Conservation (phyloP, 2,888 invertebrate species). For the Trisateles emortualis region DNA sequence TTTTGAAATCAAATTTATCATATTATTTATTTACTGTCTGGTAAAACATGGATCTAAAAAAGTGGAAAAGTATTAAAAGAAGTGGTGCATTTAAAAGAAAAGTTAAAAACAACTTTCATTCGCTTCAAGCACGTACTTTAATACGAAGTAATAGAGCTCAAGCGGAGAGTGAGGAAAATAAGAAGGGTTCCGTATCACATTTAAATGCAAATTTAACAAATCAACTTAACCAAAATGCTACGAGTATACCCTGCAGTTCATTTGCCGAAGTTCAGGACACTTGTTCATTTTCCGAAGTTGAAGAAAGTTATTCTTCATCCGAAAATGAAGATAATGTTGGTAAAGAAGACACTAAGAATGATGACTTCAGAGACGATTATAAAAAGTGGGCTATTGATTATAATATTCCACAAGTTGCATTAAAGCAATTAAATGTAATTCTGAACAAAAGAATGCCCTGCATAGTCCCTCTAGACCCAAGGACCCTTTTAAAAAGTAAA, state of each 20-base stretch:
- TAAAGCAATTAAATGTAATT: constrained; percentile 1
- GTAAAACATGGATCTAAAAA: constrained; percentile 2
- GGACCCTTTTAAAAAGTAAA: constrained; percentile 4
- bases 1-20: not conserved
- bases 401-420: constrained; percentile 1
- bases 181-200: not conserved
- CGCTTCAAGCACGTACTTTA: constrained; percentile 5
- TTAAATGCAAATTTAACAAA: not conserved
- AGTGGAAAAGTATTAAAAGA: constrained; percentile 6
- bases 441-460: constrained; percentile 7
- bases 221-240: too few species aligned
- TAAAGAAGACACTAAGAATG: not conserved
- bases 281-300: too few species aligned
- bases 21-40: too few species aligned
- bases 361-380: not conserved
- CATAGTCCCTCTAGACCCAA: constrained; percentile 1
- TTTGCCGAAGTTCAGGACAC: too few species aligned
- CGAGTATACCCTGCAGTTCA: too few species aligned
- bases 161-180: not conserved
- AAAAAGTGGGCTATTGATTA: not conserved
- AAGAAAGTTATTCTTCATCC: too few species aligned
- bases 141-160: constrained; percentile 4
- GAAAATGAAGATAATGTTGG: too few species aligned
- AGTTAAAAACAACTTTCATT: not conserved
- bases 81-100: constrained; percentile 5